A percentile compares a stretch with the other conserved stretches of the same genome.
Conservation (phyloP, 2,113 vertebrate species). For the Petromus typicus region DNA sequence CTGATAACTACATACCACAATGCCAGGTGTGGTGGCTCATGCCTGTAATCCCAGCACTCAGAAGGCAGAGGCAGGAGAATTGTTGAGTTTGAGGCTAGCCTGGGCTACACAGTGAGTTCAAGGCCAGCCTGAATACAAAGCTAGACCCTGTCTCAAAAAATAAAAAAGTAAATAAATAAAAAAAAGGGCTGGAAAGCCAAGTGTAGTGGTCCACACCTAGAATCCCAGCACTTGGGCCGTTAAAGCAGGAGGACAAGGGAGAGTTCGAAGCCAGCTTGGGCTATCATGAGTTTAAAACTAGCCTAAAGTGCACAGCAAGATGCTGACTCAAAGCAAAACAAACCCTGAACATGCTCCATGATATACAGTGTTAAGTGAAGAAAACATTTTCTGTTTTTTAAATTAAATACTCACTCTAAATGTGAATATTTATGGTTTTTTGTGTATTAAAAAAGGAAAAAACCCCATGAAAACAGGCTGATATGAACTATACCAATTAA, state of each 20-base stretch:
- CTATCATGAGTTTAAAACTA: no score
- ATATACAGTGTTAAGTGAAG: not conserved
- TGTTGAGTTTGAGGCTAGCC: not conserved
- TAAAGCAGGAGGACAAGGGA: no score
- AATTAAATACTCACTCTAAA: not conserved
- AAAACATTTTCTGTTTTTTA: slow-evolving; percentile 4
- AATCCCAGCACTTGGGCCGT: no score
- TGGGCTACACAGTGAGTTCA: no score
- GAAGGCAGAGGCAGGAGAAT: not conserved
- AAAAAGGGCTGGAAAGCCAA: not conserved
- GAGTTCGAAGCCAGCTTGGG: no score
- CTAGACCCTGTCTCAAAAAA: not conserved
- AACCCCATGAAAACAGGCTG: not conserved
- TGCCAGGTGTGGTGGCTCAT: not conserved
- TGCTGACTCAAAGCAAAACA: not conserved
- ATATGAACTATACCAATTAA: not conserved
- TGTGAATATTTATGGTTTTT: slow-evolving; percentile 19
- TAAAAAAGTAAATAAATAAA: no score
- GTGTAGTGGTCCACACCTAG: no score
- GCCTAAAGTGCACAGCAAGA: no score
- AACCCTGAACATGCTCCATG: not conserved
- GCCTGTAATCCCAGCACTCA: not conserved
- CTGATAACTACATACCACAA: no score
- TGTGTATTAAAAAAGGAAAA: slow-evolving; percentile 1
- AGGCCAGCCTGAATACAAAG: not conserved